Evolutionary conservation across 2,888 invertebrate genomes (phyloP).

Genomic region (Serripes groenlandicus): DNA sequence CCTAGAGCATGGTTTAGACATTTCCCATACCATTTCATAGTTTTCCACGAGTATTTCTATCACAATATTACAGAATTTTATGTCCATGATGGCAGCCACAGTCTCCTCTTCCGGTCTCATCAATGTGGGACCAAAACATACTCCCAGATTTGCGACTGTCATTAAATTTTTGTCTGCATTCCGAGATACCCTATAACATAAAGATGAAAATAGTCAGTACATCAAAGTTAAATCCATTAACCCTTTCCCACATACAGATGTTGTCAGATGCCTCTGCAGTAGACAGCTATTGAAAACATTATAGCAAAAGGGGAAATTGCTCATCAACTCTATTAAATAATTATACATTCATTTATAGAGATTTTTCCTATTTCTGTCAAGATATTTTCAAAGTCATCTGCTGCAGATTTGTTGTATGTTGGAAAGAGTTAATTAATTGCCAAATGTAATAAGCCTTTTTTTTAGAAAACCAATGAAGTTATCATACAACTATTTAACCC

Average conservation of each 20-base stretch:
- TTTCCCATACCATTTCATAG: constrained; percentile 88
- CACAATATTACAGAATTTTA: constrained; percentile 99
- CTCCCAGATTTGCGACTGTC: constrained; percentile 98
- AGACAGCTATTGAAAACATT: neutral
- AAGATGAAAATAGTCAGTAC: neutral
- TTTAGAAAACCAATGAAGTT: no score
- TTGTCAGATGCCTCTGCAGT: neutral
- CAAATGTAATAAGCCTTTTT: no score
- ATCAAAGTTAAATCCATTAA: neutral
- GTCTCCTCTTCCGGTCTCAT: constrained; percentile 98
- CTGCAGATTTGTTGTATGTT: no score
- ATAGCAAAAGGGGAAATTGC: neutral
- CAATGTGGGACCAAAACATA: constrained; percentile 99
- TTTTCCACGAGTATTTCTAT: constrained; percentile 98
- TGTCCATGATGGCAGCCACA: constrained; percentile 98
- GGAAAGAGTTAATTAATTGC: no score
- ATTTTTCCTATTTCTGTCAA: no score
- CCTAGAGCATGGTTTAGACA: no score
- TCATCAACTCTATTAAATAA: no score
- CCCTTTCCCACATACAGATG: neutral
- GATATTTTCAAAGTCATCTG: no score
- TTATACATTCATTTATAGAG: no score
- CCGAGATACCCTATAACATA: constrained; percentile 91
- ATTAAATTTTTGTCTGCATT: constrained; percentile 96
- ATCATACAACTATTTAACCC: no score